Conservation (phyloP, 2,797 vertebrate species). For the Sebastes diaconus region DNA sequence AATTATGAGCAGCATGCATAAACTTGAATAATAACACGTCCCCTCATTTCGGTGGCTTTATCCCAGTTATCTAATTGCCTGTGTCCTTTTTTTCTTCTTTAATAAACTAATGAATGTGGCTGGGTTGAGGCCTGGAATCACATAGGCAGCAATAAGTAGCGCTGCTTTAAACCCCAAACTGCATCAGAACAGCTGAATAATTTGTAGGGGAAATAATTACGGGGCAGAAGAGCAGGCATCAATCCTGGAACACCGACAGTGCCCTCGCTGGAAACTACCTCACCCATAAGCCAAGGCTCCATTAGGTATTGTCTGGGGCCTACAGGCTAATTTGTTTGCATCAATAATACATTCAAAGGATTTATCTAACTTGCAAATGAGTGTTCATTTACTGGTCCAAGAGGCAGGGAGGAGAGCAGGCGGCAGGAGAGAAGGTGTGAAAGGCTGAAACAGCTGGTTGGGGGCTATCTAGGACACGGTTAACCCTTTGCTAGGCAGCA, state of each 20-base stretch:
- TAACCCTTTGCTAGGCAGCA: conserved; percentile 63
- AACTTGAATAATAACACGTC: conserved; percentile 77
- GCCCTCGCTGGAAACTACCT: conserved; percentile 80
- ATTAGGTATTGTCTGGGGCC: conserved; percentile 87
- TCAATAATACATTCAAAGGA: conserved; percentile 88
- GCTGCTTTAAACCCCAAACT: conserved; percentile 79
- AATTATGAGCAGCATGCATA: conserved; percentile 74
- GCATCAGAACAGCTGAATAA: conserved; percentile 82
- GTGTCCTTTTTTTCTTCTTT: conserved; percentile 71
- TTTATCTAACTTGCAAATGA: conserved; percentile 91
- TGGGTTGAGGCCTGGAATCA: conserved; percentile 72
- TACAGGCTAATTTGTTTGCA: conserved; percentile 86
- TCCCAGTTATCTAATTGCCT: conserved; percentile 82
- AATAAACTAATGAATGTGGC: conserved; percentile 84
- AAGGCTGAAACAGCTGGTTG: conserved; percentile 76
- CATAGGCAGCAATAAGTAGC: conserved; percentile 78
- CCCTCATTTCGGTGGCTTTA: conserved; percentile 75
- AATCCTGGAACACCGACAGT: conserved; percentile 83
- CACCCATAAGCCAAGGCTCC: conserved; percentile 83
- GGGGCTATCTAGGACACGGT: conserved; percentile 70
- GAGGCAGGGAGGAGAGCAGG: conserved; percentile 79
- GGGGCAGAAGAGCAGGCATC: conserved; percentile 86
- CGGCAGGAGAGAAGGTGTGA: conserved; percentile 69
- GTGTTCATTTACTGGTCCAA: conserved; percentile 84
- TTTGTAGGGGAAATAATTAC: conserved; percentile 87